Evolutionary conservation across 2,113 vertebrate species (phyloP).

Genomic region (Steatornis caripensis): DNA sequence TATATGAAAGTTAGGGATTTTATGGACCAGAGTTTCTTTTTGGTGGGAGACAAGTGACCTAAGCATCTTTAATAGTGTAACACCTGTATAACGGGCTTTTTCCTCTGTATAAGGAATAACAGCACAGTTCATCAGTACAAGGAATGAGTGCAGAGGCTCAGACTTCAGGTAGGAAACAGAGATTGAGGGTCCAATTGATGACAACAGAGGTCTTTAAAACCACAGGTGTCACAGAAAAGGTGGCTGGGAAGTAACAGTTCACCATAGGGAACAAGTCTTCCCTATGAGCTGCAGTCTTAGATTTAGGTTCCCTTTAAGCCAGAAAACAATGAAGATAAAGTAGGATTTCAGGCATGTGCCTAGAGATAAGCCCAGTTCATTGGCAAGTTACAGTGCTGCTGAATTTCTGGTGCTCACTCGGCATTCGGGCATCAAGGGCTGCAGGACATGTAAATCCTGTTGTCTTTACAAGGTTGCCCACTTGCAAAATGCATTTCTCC

Average conservation of each 20-base stretch:
- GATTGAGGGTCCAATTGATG: not conserved
- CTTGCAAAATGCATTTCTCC: not conserved
- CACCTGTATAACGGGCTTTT: not conserved
- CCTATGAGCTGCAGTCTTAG: not conserved
- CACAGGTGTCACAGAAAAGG: not conserved
- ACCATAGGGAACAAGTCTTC: fast-evolving
- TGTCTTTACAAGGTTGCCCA: not conserved
- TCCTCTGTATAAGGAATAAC: not conserved
- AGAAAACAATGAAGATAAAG: not conserved
- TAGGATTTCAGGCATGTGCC: not conserved
- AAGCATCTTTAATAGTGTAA: not conserved
- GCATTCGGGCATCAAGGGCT: not conserved
- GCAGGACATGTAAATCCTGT: not conserved
- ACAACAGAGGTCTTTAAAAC: not conserved
- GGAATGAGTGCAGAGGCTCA: not conserved
- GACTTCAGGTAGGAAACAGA: not conserved
- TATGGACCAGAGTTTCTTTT: not conserved
- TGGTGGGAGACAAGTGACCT: not conserved
- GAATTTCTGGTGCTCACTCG: not conserved
- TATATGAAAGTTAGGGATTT: not conserved
- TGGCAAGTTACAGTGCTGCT: not conserved
- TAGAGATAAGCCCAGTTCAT: not conserved
- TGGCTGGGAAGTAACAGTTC: not conserved
- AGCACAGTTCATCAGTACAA: not conserved
- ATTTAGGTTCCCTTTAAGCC: not conserved